phyloP scores from a whole-genome alignment of 2,888 invertebrate species.

The Apocheima hispidaria region DNA sequence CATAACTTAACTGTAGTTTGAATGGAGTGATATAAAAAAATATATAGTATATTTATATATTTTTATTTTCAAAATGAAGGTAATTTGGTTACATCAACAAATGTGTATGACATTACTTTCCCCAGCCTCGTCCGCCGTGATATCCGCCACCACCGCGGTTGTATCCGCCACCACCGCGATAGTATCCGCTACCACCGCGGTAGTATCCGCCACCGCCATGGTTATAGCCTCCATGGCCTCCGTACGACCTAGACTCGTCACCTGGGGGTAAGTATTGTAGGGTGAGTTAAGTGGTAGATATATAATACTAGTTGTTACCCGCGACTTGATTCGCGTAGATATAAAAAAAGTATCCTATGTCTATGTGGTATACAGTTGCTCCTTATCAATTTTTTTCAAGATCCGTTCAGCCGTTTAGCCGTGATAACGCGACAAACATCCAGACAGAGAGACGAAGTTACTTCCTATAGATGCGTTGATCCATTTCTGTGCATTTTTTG shows the following conservation, averaged over 20 bases:
- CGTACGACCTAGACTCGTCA: background rate
- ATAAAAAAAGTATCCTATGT: too few relatives aligned
- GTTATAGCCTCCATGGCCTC: conserved; percentile 19
- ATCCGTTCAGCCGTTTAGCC: too few relatives aligned
- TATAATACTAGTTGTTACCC: too few relatives aligned
- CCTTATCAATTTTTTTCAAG: too few relatives aligned
- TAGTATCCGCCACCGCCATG: conserved; percentile 17
- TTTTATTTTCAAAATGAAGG: background rate
- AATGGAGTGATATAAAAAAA: background rate
- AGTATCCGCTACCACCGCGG: conserved; percentile 17
- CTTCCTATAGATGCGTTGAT: too few relatives aligned
- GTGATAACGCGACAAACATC: too few relatives aligned
- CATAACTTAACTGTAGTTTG: too few relatives aligned
- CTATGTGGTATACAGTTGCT: too few relatives aligned
- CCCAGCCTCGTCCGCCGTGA: background rate
- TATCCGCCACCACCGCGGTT: background rate
- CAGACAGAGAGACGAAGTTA: too few relatives aligned
- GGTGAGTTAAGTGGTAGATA: too few relatives aligned
- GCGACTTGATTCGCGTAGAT: too few relatives aligned
- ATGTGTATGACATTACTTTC: background rate
- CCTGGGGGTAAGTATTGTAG: background rate
- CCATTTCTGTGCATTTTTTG: too few relatives aligned
- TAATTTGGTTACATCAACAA: background rate
- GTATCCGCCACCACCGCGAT: conserved; percentile 18
- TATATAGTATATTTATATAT: background rate